phyloP scores from a whole-genome alignment of 2,113 vertebrate genomes.

The Carollia perspicillata region DNA sequence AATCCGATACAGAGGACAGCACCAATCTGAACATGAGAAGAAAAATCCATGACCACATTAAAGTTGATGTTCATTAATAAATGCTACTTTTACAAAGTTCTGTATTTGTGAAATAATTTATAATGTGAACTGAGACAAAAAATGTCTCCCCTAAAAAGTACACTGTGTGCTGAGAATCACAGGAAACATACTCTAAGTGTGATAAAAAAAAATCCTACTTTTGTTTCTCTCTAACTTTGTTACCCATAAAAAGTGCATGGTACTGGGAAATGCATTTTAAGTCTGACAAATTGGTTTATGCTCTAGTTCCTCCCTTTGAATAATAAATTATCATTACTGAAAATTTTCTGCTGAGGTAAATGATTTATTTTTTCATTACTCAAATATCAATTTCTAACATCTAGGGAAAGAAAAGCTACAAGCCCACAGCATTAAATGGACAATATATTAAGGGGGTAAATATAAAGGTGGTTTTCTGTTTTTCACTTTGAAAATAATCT shows the following conservation, averaged over 20 bases:
- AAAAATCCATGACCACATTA: slow-evolving; percentile 32
- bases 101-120: not conserved
- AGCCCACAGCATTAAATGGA: not conserved
- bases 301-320: slow-evolving; percentile 62
- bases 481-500: slow-evolving; percentile 39
- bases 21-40: slow-evolving; percentile 86
- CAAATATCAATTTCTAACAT: slow-evolving; percentile 52
- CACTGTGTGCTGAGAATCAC: not conserved
- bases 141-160: not conserved
- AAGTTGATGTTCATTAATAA: slow-evolving; percentile 61
- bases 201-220: slow-evolving; percentile 47
- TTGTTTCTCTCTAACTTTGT: not conserved
- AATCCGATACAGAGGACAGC: slow-evolving; percentile 97
- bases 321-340: slow-evolving; percentile 71
- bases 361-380: slow-evolving; percentile 62
- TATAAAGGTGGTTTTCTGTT: not conserved
- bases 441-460: not conserved
- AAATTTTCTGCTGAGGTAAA: slow-evolving; percentile 68
- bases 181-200: not conserved
- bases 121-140: not conserved
- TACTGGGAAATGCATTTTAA: slow-evolving; percentile 61
- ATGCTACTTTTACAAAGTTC: not conserved
- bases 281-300: slow-evolving; percentile 66
- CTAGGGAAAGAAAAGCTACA: not conserved
- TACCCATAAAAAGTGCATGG: slow-evolving; percentile 49